Evolutionary conservation across 2,888 invertebrate species (phyloP).

Genomic region (Drosophila antonietae): DNA sequence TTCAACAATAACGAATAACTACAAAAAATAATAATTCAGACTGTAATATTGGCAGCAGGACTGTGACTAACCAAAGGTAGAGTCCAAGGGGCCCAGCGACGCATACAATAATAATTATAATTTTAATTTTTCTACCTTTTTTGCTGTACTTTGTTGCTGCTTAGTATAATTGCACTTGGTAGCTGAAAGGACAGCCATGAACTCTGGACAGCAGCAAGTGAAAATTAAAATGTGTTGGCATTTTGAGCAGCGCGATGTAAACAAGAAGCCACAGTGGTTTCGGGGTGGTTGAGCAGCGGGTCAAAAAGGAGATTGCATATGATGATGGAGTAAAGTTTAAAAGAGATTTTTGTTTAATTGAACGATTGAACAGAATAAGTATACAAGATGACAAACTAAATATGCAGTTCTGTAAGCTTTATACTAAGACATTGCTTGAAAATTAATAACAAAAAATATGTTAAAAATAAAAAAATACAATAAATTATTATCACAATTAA

Average conservation of each 20-base stretch:
- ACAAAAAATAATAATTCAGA: not conserved
- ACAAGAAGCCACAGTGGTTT: conserved; percentile 19
- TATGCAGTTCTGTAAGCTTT: too few species aligned
- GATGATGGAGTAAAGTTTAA: too few species aligned
- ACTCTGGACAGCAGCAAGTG: conserved; percentile 35
- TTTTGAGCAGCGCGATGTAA: conserved; percentile 29
- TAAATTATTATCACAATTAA: too few species aligned
- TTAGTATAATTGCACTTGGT: conserved; percentile 65
- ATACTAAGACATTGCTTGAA: too few species aligned
- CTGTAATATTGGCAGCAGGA: not conserved
- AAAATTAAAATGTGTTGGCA: conserved; percentile 59
- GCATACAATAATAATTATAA: conserved; percentile 56
- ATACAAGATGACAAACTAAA: too few species aligned
- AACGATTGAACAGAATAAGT: too few species aligned
- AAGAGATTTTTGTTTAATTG: too few species aligned
- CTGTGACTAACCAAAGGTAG: not conserved
- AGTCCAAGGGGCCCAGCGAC: not conserved
- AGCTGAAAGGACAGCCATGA: conserved; percentile 49
- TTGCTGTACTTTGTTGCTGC: conserved; percentile 31
- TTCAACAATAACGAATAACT: conserved; percentile 16
- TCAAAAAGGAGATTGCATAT: too few species aligned
- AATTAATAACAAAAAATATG: too few species aligned
- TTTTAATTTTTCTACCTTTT: conserved; percentile 24
- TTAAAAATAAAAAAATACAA: too few species aligned
- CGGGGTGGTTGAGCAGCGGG: too few species aligned